Percentiles rank a stretch among this genome's conserved stretches.
Conservation (phyloP, 2,797 vertebrate genomes). For the Meriones psammophilus region DNA sequence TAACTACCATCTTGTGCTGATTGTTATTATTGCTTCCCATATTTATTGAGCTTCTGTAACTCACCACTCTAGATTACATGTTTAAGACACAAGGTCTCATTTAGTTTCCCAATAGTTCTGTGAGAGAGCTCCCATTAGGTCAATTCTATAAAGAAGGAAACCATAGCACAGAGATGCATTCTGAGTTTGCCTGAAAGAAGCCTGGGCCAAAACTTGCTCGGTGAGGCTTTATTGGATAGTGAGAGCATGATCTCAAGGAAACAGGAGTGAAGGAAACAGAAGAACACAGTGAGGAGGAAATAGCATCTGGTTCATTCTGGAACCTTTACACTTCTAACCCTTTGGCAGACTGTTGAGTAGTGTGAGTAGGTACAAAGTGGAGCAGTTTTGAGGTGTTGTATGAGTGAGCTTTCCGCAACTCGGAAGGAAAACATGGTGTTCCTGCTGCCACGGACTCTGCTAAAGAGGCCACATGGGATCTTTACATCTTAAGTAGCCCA, state of each 20-base stretch:
- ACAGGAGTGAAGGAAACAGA: neutral
- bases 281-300: neutral
- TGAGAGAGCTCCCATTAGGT: neutral
- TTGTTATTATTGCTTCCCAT: neutral
- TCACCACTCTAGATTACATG: neutral
- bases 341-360: neutral
- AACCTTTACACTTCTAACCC: neutral
- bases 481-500: neutral
- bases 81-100: slow-evolving; percentile 9
- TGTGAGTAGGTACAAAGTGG: neutral
- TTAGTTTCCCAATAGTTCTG: neutral
- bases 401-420: neutral
- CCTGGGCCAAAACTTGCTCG: neutral
- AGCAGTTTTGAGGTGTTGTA: too few species aligned
- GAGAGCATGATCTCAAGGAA: neutral
- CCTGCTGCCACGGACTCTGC: neutral
- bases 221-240: accelerated
- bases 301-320: neutral
- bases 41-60: slow-evolving; percentile 26
- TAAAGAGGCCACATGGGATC: neutral
- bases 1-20: neutral
- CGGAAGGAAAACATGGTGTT: neutral
- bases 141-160: slow-evolving; percentile 43
- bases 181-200: neutral
- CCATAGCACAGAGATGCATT: neutral